Evolutionary conservation across 35 echinoderm and acorn worm species (phyloP), one percentile per base, ranked within the genome.

Genomic region (Amphiura filiformis): DNA sequence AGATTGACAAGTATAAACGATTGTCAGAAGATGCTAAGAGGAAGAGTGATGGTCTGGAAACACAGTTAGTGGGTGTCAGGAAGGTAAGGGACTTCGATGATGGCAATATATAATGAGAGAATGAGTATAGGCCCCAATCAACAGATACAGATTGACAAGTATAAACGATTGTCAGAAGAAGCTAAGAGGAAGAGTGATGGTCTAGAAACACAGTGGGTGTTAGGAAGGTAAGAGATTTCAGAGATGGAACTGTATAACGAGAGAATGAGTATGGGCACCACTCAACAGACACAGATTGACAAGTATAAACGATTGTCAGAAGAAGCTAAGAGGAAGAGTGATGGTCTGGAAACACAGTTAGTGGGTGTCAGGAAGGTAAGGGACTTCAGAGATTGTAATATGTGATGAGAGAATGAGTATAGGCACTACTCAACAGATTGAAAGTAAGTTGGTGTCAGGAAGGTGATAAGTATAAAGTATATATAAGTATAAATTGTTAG

Each of bases 1-100:
- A 95, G 84, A 90, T 99, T 39, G 96, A 99, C 39, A 99, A 99
- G 49, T 94, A 99, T 77, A 99, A 99, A 88, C 94, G 81, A 78
- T 83, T 99, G 13, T 81, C 93, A 32, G 93, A 95, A 36, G 96
- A 98, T 15, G 88, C 90, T 15, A 99, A 93, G 77, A 89, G 93
- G 65, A 98, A 98, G 49, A 94, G 76, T 77, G 92, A 97, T 57
- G 92, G 89, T 23, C 41, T 97, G 11, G 95, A 97, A 77, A 83
- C 80, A 32, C 96, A 98, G 76, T 75, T 98, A 34, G 31, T 78
- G 28, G 82, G 81, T 39, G 76, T 97, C 0, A 91, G 92, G 65
- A 97, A 97, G 89, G 95, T 97, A 88, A 80, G 38, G 37, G 39
- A 30, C 34, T 52, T 52, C n/a, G 23, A 65, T 26, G 31, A 80